Conservation (phyloP, 2,797 vertebrate species). For the Siniperca undulata region DNA sequence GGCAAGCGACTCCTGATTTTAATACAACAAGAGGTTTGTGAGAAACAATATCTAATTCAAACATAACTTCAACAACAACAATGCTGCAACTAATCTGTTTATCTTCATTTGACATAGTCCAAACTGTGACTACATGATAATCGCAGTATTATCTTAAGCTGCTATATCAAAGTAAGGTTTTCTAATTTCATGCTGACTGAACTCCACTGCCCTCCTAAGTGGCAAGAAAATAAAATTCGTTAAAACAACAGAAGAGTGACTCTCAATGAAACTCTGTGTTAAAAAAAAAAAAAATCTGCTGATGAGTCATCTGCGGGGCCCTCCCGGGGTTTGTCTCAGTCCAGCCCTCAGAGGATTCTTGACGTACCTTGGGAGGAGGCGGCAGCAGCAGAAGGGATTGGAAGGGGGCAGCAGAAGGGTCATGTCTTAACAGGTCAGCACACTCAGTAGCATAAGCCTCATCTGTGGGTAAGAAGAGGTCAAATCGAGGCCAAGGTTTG, state of each 20-base stretch:
- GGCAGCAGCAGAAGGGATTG: constrained; percentile 39
- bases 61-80: constrained; percentile 22
- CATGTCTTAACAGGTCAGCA: constrained; percentile 80
- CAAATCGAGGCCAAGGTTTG: constrained; percentile 60
- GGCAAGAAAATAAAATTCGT: constrained; percentile 5
- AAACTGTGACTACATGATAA: constrained; percentile 34
- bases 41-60: constrained; percentile 33
- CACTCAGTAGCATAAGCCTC: constrained; percentile 64
- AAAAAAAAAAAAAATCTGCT: constrained; percentile 31
- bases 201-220: constrained; percentile 26
- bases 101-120: constrained; percentile 39
- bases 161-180: constrained; percentile 33
- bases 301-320: constrained; percentile 78
- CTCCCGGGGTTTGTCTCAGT: constrained; percentile 66
- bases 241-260: constrained; percentile 46
- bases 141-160: constrained; percentile 33
- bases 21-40: background rate
- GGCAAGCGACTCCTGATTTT: background rate
- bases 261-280: constrained; percentile 72
- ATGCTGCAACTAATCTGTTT: constrained; percentile 36
- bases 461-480: constrained; percentile 70
- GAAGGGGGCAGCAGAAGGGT: constrained; percentile 65
- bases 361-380: constrained; percentile 62
- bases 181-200: constrained; percentile 57
- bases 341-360: constrained; percentile 65